Conservation (phyloP, 2,888 invertebrate species). For the Desoria tigrina region DNA sequence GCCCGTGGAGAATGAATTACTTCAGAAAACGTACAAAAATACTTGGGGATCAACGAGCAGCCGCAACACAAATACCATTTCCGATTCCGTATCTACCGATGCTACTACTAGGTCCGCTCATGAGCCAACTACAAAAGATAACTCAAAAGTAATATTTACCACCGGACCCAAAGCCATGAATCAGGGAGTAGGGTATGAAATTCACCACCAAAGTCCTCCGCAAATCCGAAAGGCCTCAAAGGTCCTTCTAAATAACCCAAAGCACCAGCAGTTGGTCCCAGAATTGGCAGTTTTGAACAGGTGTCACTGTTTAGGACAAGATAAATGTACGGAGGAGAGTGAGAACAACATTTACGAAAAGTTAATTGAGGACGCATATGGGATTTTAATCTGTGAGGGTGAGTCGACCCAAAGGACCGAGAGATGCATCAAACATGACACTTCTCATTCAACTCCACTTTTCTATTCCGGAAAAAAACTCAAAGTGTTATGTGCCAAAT, state of each 20-base stretch:
- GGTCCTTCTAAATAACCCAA: constrained; percentile 49
- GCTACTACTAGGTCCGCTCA: not conserved
- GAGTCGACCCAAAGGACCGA: constrained; percentile 25
- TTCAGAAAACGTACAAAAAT: not conserved
- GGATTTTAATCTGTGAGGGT: constrained; percentile 54
- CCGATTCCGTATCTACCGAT: not conserved
- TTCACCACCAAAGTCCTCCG: constrained; percentile 51
- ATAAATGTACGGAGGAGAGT: constrained; percentile 19
- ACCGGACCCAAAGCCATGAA: too few relatives aligned
- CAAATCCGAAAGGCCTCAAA: constrained; percentile 52
- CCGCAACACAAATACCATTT: constrained; percentile 52
- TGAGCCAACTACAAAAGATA: too few relatives aligned
- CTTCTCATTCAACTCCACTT: constrained; percentile 20
- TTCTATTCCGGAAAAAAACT: constrained; percentile 43
- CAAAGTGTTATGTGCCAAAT: constrained; percentile 53
- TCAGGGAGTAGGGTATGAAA: constrained; percentile 18
- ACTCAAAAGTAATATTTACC: too few relatives aligned
- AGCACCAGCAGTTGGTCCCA: constrained; percentile 35
- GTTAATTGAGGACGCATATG: constrained; percentile 54
- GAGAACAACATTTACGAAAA: constrained; percentile 49
- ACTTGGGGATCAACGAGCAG: constrained; percentile 48
- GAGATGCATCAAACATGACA: constrained; percentile 8
- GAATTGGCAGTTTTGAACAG: constrained; percentile 43
- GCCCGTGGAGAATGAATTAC: too few relatives aligned
- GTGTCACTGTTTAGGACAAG: constrained; percentile 37